phyloP scores from a whole-genome alignment of 2,113 vertebrate genomes.

The Oryzias woworae region DNA sequence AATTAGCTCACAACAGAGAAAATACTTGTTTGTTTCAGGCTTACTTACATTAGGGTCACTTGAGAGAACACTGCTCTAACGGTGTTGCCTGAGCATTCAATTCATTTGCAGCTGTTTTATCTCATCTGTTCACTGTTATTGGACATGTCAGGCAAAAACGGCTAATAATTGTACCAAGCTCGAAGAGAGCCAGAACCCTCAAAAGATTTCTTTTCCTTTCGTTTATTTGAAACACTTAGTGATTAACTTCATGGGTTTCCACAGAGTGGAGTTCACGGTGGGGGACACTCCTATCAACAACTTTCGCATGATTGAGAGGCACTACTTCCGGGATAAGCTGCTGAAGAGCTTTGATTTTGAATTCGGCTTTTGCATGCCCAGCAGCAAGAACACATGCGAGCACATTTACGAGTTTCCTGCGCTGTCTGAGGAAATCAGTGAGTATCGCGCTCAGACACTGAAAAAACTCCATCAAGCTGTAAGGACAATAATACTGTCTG shows the following conservation, averaged over 20 bases:
- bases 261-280: constrained; percentile 97
- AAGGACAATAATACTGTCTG: constrained; percentile 7
- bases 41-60: neutral
- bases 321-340: constrained; percentile 93
- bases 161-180: no score
- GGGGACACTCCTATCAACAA: constrained; percentile 95
- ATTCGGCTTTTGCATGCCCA: constrained; percentile 98
- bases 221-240: neutral
- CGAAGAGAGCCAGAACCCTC: no score
- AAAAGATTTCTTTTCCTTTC: no score
- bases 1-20: no score
- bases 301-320: constrained; percentile 98
- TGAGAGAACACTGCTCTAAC: no score
- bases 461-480: neutral
- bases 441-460: constrained; percentile 56
- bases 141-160: no score
- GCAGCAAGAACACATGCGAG: constrained; percentile 98
- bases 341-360: constrained; percentile 99
- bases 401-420: constrained; percentile 98
- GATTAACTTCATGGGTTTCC: constrained; percentile 2
- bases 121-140: no score
- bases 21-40: neutral
- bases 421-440: constrained; percentile 95
- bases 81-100: no score
- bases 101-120: no score